Evolutionary conservation across 1,140 invertebrate genomes (phyloP).

Genomic region (Diplogasteroides magnus): DNA sequence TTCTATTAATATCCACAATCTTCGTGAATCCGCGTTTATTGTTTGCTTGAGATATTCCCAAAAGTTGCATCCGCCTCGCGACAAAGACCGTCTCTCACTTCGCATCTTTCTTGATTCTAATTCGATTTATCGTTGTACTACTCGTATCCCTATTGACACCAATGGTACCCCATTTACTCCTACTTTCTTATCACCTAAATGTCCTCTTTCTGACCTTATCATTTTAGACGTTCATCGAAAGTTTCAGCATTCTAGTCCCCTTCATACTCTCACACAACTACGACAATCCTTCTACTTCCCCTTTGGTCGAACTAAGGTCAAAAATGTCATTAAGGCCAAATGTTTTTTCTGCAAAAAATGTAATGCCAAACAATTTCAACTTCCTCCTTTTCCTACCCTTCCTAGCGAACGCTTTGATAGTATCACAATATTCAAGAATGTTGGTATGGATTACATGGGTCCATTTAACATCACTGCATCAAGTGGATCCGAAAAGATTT

Average conservation of each 20-base stretch:
- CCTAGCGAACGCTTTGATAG: background rate
- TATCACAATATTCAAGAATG: background rate
- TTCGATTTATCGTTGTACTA: too few species aligned
- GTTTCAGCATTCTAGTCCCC: background rate
- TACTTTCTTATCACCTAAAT: too few species aligned
- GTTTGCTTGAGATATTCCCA: too few species aligned
- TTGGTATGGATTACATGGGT: slow-evolving; percentile 22
- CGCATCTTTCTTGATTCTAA: too few species aligned
- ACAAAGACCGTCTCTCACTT: too few species aligned
- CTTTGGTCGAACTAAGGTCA: background rate
- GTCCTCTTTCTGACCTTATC: too few species aligned
- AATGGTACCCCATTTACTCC: too few species aligned
- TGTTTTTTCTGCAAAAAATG: background rate
- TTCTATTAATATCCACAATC: too few species aligned
- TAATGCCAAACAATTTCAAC: background rate
- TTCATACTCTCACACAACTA: slow-evolving; percentile 1
- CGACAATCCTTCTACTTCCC: slow-evolving; percentile 19
- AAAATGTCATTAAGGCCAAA: background rate
- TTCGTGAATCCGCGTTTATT: too few species aligned
- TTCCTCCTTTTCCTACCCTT: slow-evolving; percentile 8
- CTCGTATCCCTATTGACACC: too few species aligned
- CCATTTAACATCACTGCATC: slow-evolving; percentile 4
- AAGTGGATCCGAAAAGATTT: background rate
- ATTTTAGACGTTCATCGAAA: too few species aligned
- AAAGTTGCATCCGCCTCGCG: too few species aligned